Evolutionary conservation across 2,888 invertebrate genomes (phyloP).

Genomic region (Philhelius pedissequus): DNA sequence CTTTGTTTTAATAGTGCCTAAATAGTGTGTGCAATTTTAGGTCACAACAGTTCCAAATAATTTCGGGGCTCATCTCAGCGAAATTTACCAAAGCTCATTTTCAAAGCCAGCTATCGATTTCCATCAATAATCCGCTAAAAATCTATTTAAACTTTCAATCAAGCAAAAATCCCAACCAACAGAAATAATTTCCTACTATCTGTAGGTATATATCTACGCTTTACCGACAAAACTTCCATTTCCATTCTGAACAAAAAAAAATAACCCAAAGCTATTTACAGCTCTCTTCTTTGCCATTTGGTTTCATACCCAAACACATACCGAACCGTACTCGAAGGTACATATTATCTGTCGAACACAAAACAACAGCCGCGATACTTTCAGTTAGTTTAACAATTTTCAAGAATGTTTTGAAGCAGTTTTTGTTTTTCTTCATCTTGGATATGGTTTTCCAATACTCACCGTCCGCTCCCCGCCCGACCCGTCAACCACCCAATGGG

Average conservation of each 20-base stretch:
- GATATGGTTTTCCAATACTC: conserved; percentile 34
- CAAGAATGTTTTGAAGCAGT: conserved; percentile 49
- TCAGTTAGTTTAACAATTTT: conserved; percentile 65
- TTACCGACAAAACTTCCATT: conserved; percentile 13
- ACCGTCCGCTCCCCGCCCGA: neutral
- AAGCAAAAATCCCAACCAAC: neutral
- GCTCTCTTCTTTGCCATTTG: neutral
- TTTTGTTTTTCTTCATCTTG: neutral
- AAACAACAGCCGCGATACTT: conserved; percentile 63
- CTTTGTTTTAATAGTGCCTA: too few relatives aligned
- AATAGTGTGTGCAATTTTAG: too few relatives aligned
- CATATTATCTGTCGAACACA: neutral
- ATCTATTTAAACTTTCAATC: conserved; percentile 50
- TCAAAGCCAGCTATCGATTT: neutral
- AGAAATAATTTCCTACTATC: neutral
- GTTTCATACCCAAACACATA: neutral
- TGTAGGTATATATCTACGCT: neutral
- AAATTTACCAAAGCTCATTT: neutral
- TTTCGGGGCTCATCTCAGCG: neutral
- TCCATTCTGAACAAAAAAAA: too few relatives aligned
- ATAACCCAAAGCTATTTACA: conserved; percentile 17
- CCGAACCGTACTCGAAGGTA: neutral
- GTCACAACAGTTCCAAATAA: too few relatives aligned
- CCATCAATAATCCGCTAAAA: conserved; percentile 38
- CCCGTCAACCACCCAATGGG: conserved; percentile 30